phyloP scores from a whole-genome alignment of 1,140 invertebrate species.

The Pogonognathellus flavescens region DNA sequence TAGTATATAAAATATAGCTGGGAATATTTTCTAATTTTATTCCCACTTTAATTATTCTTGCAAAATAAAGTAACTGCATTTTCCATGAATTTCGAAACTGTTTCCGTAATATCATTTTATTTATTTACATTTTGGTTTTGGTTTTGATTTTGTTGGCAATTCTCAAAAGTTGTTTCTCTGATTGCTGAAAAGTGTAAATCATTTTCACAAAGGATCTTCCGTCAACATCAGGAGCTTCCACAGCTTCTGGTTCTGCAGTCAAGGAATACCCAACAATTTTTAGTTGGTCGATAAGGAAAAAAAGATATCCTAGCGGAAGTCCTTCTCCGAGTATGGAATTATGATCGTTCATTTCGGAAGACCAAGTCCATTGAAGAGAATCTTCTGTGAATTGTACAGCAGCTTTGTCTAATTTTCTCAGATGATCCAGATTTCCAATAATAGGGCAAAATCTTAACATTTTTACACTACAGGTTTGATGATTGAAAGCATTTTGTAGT shows the following conservation, averaged over 20 bases:
- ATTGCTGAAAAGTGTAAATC: slow-evolving; percentile 11
- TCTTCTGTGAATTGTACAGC: slow-evolving; percentile 21
- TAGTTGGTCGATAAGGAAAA: slow-evolving; percentile 22
- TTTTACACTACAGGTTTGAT: neutral
- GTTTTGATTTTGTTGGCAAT: too few species aligned
- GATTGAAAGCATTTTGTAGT: neutral
- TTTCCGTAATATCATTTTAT: too few species aligned
- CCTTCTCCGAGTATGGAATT: neutral
- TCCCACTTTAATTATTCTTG: too few species aligned
- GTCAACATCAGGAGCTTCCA: neutral
- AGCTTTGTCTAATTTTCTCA: neutral
- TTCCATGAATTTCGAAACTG: too few species aligned
- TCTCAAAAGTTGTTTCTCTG: neutral
- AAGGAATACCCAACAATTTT: neutral
- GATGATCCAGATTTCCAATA: slow-evolving; percentile 4
- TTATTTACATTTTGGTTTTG: too few species aligned
- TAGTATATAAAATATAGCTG: too few species aligned
- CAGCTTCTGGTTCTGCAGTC: neutral
- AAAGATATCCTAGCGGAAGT: neutral
- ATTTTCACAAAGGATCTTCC: neutral
- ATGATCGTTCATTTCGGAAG: neutral
- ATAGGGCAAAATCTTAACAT: neutral
- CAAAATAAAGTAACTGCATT: too few species aligned
- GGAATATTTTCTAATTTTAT: too few species aligned
- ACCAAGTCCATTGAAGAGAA: slow-evolving; percentile 26